These are phyloP conservation scores for Lepidochrysops patricia DNA, from an alignment of 2,888 invertebrate genomes.

Conservation along the genomic window DNA sequence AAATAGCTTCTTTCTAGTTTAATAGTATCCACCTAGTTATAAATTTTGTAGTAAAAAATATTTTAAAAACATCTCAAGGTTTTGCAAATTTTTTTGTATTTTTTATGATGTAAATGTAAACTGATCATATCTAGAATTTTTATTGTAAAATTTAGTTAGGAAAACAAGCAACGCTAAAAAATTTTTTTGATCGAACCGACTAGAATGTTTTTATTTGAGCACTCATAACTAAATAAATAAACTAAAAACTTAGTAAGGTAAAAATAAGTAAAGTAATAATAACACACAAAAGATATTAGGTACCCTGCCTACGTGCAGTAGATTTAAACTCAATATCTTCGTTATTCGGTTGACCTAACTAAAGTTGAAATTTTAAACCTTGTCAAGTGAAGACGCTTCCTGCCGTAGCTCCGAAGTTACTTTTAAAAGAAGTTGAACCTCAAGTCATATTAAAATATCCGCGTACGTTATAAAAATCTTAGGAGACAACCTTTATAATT, in stretches of 20 bases:
- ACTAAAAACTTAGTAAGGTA: too few species aligned
- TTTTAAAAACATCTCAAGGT: not conserved
- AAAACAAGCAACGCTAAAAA: not conserved
- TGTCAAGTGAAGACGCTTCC: not conserved
- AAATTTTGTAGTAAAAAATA: not conserved
- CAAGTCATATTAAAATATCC: too few species aligned
- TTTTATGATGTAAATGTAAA: not conserved
- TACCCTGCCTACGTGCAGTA: too few species aligned
- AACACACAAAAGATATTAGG: too few species aligned
- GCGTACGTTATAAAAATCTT: too few species aligned
- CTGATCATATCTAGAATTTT: not conserved
- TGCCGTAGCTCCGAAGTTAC: not conserved
- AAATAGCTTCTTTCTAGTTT: too few species aligned
- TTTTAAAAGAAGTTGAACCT: not conserved
- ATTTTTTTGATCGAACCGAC: not conserved
- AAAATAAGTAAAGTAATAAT: too few species aligned
- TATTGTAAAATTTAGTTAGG: slow-evolving; percentile 16
- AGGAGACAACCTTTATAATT: too few species aligned
- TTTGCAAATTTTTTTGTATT: not conserved
- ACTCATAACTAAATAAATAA: too few species aligned
- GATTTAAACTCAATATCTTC: not conserved
- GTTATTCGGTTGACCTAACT: not conserved
- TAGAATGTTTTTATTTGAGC: not conserved
- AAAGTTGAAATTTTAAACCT: not conserved
- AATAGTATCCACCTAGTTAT: not conserved